A percentile compares a stretch with the other conserved stretches of the same genome.
Conservation (phyloP, 2,113 vertebrate species). For the Synchiropus splendidus region DNA sequence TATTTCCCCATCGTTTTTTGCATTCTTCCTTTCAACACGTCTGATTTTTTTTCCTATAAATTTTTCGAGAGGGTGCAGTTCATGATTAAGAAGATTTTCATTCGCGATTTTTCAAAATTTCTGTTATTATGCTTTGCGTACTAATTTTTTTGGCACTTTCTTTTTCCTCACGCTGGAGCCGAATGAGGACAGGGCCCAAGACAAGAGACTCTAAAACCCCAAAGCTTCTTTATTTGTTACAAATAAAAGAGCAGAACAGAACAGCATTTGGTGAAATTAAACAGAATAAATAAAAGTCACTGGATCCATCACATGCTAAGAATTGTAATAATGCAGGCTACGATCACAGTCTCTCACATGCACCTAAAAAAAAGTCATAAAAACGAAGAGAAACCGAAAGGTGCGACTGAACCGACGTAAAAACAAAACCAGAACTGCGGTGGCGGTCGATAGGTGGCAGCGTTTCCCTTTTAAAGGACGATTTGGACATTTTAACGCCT, state of each 20-base stretch:
- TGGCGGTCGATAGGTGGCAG: conserved; percentile 44
- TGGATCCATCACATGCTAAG: conserved; percentile 37
- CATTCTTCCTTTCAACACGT: no score
- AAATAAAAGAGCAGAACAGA: conserved; percentile 37
- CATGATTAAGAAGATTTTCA: no score
- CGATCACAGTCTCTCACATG: conserved; percentile 58
- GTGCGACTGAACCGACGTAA: conserved; percentile 50
- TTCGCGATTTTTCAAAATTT: no score
- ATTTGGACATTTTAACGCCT: conserved; percentile 34
- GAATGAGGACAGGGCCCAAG: no score
- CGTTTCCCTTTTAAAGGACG: conserved; percentile 68
- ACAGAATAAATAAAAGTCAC: conserved; percentile 65
- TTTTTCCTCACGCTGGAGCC: no score
- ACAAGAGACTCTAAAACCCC: conserved; percentile 3
- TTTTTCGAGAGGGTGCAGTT: no score
- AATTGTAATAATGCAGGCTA: conserved; percentile 50
- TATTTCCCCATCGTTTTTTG: no score
- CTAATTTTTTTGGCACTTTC: no score
- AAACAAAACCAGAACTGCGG: conserved; percentile 47
- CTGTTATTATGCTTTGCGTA: no score
- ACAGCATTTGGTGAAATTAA: conserved; percentile 56
- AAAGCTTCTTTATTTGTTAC: conserved; percentile 54
- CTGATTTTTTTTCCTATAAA: no score
- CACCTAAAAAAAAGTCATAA: conserved; percentile 31
- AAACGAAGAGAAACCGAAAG: conserved; percentile 48